A percentile compares a stretch with the other conserved stretches of the same genome.
These are phyloP conservation scores for Agapornis canus DNA, from an alignment of 2,797 vertebrate species.

Conservation along the genomic window DNA sequence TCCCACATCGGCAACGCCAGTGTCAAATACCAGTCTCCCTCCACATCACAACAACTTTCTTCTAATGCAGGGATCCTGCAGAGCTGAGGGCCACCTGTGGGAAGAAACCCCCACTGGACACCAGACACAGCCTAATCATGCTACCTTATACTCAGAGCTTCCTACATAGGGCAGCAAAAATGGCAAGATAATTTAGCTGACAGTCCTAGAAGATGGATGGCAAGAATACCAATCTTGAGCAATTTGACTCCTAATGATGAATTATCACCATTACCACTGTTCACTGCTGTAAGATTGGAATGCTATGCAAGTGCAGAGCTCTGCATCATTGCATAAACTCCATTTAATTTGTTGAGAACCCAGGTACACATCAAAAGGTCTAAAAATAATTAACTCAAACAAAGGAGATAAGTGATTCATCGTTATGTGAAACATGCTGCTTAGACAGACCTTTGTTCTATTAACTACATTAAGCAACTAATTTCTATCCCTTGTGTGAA, in stretches of 20 bases:
- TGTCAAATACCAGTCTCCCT: not conserved
- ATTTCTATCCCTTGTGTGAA: not conserved
- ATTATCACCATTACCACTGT: not conserved
- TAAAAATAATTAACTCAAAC: not conserved
- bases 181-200: not conserved
- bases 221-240: not conserved
- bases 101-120: not conserved
- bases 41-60: not conserved
- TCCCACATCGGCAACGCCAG: not conserved
- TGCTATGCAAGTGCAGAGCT: not conserved
- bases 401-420: not conserved
- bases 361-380: not conserved
- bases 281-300: not conserved
- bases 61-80: not conserved
- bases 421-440: not conserved
- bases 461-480: not conserved
- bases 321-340: not conserved
- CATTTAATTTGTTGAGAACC: not conserved
- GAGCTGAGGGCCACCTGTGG: not conserved
- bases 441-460: not conserved
- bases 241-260: not conserved
- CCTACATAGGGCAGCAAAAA: not conserved
- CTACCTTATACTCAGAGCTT: not conserved
- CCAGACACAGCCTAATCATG: not conserved
- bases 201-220: not conserved